Conservation (phyloP, 2,797 vertebrate species). For the Corythornis leucogaster region DNA sequence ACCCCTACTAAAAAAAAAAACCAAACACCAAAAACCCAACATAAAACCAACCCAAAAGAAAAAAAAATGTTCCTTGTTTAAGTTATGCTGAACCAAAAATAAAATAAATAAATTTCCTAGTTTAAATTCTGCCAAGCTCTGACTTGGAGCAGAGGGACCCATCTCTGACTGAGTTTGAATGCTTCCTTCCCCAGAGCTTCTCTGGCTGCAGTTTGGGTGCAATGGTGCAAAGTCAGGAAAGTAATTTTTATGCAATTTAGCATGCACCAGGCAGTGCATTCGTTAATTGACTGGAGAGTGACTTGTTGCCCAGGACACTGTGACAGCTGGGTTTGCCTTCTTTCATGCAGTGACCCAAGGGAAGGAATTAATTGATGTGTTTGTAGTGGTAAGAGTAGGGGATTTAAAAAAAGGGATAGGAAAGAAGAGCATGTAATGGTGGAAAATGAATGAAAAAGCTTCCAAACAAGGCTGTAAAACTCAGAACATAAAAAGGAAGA, state of each 20-base stretch:
- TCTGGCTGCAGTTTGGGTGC: background rate
- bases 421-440: background rate
- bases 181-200: background rate
- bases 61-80: rapidly evolving
- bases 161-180: background rate
- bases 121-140: background rate
- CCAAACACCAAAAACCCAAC: background rate
- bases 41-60: background rate
- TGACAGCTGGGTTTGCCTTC: background rate
- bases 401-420: background rate
- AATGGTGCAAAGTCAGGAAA: background rate
- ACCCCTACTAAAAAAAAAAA: background rate
- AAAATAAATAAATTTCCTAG: background rate
- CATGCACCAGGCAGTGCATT: background rate
- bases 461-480: background rate
- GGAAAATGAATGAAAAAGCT: background rate
- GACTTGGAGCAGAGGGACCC: background rate
- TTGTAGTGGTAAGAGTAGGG: background rate
- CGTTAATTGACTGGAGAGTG: background rate
- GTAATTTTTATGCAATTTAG: background rate
- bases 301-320: background rate
- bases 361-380: background rate
- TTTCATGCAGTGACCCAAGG: background rate
- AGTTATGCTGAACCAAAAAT: background rate
- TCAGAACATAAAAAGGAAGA: background rate